Conservation (phyloP, 2,888 invertebrate genomes). For the Drosophila robusta region DNA sequence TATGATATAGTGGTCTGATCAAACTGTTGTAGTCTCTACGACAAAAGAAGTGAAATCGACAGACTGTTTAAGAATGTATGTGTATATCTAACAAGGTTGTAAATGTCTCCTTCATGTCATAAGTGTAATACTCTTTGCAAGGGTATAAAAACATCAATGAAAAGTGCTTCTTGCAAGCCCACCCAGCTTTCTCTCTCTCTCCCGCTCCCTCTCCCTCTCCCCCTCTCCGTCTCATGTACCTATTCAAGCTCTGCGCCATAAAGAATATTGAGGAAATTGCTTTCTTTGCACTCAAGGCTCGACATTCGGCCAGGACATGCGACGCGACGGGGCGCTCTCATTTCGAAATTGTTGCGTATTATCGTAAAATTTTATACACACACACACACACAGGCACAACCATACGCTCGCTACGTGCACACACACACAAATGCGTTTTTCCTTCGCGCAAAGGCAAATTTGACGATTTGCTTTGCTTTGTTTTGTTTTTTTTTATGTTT, state of each 20-base stretch:
- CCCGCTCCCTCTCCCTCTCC: not conserved
- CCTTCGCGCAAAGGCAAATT: conserved; percentile 25
- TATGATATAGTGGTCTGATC: no score
- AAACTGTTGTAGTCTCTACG: no score
- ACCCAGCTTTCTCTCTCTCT: conserved; percentile 1
- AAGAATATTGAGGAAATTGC: conserved; percentile 77
- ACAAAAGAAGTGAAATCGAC: no score
- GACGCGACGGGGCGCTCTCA: conserved; percentile 57
- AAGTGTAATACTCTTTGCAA: not conserved
- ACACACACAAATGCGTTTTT: conserved; percentile 56
- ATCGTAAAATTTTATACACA: conserved; percentile 76
- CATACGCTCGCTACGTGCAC: conserved; percentile 55
- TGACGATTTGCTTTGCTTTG: conserved; percentile 47
- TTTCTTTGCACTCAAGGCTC: conserved; percentile 72
- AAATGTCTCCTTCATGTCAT: not conserved
- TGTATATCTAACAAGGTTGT: no score
- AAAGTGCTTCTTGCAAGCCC: conserved; percentile 31
- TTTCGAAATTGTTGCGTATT: conserved; percentile 78
- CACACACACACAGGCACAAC: conserved; percentile 16
- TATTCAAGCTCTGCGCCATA: conserved; percentile 38
- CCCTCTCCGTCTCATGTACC: not conserved
- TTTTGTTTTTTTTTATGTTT: conserved; percentile 26
- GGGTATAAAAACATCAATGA: conserved; percentile 36
- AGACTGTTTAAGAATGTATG: no score
- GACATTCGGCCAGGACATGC: conserved; percentile 20